Evolutionary conservation across 2,113 vertebrate genomes (phyloP).

Genomic region (Tinamus guttatus): DNA sequence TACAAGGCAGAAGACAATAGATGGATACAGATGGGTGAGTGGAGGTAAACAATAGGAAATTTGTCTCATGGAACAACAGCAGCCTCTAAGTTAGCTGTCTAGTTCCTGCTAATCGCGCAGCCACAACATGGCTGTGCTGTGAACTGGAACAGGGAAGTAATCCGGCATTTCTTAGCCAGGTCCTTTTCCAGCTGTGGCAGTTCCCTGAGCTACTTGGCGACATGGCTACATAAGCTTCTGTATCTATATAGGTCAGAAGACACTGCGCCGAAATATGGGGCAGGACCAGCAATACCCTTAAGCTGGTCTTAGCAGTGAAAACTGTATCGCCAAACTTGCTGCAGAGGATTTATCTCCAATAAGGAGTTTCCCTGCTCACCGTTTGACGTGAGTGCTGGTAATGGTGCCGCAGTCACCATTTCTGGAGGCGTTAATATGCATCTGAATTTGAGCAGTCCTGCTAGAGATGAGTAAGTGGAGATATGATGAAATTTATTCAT

Average conservation of each 20-base stretch:
- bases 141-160: not conserved
- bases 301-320: not conserved
- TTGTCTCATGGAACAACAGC: not conserved
- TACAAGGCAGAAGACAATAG: not conserved
- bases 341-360: not conserved
- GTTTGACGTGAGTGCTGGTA: not conserved
- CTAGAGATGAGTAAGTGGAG: not conserved
- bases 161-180: not conserved
- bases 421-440: not conserved
- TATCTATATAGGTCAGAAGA: not conserved
- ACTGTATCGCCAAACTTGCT: not conserved
- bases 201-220: not conserved
- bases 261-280: not conserved
- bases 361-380: not conserved
- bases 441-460: not conserved
- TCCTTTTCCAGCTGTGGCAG: not conserved
- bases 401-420: not conserved
- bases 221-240: not conserved
- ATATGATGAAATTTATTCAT: constrained; percentile 10
- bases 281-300: not conserved
- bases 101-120: not conserved
- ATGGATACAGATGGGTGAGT: not conserved
- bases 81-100: not conserved
- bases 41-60: not conserved
- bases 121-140: not conserved